Conservation (phyloP, 2,888 invertebrate species). For the Diarsia rubi region DNA sequence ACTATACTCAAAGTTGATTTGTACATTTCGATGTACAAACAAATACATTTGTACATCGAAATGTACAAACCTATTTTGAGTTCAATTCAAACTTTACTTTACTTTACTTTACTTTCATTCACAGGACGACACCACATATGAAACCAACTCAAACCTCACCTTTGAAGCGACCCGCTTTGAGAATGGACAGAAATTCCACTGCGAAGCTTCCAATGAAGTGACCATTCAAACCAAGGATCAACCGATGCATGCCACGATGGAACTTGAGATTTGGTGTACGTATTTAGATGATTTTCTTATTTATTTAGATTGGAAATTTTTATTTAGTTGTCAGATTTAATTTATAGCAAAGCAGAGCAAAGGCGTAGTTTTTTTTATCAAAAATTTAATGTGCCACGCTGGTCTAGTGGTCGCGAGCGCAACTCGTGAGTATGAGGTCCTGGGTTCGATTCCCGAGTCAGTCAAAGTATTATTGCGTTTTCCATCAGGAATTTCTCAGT, state of each 20-base stretch:
- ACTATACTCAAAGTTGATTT: not conserved
- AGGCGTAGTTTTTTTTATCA: not conserved
- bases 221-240: slow-evolving; percentile 93
- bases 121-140: slow-evolving; percentile 95
- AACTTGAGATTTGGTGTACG: slow-evolving; percentile 97
- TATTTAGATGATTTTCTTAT: slow-evolving; percentile 66
- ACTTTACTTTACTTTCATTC: too few species aligned
- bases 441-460: too few species aligned
- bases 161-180: slow-evolving; percentile 96
- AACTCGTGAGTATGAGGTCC: too few species aligned
- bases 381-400: not conserved
- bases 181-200: slow-evolving; percentile 94
- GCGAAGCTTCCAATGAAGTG: slow-evolving; percentile 96
- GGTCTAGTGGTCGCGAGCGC: too few species aligned
- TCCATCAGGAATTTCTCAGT: too few species aligned
- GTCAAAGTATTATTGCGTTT: too few species aligned
- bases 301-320: not conserved
- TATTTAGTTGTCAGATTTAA: not conserved
- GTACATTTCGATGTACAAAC: too few species aligned
- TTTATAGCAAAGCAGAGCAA: not conserved
- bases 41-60: too few species aligned
- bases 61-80: too few species aligned
- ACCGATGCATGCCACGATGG: slow-evolving; percentile 93
- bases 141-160: slow-evolving; percentile 94
- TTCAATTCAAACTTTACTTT: too few species aligned